Percentiles rank a stretch among this genome's conserved stretches.
These are phyloP conservation scores for Heterotilapia buettikoferi DNA, from an alignment of 2,113 vertebrate species.

Conservation along the genomic window DNA sequence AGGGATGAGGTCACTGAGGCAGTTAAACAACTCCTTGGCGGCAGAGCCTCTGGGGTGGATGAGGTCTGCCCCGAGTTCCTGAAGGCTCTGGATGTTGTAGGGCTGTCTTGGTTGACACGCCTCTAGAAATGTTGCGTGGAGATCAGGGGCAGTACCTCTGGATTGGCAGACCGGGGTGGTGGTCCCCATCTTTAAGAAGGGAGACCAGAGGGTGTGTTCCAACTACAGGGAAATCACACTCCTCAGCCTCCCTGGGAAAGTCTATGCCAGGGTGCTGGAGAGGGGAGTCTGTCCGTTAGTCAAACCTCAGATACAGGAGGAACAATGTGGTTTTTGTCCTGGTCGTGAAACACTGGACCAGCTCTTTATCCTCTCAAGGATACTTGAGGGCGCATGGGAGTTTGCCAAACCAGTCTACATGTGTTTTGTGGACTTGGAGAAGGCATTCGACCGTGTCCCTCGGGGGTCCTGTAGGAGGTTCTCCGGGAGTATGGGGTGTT, in stretches of 20 bases:
- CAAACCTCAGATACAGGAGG: neutral
- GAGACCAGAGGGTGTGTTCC: rapidly evolving
- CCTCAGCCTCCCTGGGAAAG: neutral
- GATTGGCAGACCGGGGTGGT: neutral
- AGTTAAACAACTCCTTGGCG: neutral
- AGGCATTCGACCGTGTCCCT: no score
- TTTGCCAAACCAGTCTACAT: no score
- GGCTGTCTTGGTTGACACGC: neutral
- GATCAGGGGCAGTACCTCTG: rapidly evolving
- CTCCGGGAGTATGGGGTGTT: no score
- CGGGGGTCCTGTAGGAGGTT: no score
- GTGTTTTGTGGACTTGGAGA: no score
- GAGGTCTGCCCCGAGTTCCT: neutral
- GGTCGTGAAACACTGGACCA: neutral
- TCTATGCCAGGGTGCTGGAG: neutral
- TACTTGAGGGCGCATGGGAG: no score
- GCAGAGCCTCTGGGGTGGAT: neutral
- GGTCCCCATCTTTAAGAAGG: neutral
- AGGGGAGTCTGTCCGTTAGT: neutral
- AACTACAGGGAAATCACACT: neutral
- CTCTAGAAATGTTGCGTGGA: neutral
- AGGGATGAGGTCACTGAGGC: neutral
- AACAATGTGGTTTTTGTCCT: neutral
- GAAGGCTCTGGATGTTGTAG: neutral
- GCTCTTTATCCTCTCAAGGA: neutral